phyloP scores from a whole-genome alignment of 2,113 vertebrate genomes.

The Elaphurus davidianus region DNA sequence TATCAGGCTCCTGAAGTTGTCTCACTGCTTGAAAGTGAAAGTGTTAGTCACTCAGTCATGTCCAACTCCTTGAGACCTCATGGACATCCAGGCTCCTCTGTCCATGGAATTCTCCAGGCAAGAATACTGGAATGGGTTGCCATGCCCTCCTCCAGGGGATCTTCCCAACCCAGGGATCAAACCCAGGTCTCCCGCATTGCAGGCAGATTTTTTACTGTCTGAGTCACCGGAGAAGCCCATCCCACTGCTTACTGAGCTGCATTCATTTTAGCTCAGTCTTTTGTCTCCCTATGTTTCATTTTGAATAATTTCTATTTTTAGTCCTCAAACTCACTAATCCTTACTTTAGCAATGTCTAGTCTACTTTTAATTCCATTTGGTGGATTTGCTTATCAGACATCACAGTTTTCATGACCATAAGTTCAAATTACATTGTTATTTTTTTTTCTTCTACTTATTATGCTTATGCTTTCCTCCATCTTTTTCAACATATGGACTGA shows the following conservation, averaged over 20 bases:
- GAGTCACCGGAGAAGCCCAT: background rate
- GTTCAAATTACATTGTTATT: background rate
- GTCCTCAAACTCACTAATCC: background rate
- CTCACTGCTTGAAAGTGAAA: background rate
- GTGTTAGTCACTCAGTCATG: background rate
- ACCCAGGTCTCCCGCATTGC: background rate
- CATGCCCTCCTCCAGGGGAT: background rate
- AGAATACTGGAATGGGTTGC: background rate
- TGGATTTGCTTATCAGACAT: background rate
- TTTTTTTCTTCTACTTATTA: background rate
- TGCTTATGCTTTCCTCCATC: background rate
- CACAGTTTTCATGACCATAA: background rate
- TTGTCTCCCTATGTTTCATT: background rate
- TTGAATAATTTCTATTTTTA: background rate
- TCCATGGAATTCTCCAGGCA: background rate
- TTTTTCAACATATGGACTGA: background rate
- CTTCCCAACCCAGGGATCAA: background rate
- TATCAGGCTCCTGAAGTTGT: background rate
- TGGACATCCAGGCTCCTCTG: background rate
- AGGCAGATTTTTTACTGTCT: background rate
- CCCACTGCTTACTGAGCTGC: background rate
- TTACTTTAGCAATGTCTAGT: background rate
- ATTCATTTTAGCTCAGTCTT: background rate
- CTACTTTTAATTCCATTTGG: background rate
- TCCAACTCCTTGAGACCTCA: background rate